Base-by-base conservation (phyloP, 2,797 vertebrate species). In the Poeciliopsis infans region DNA sequence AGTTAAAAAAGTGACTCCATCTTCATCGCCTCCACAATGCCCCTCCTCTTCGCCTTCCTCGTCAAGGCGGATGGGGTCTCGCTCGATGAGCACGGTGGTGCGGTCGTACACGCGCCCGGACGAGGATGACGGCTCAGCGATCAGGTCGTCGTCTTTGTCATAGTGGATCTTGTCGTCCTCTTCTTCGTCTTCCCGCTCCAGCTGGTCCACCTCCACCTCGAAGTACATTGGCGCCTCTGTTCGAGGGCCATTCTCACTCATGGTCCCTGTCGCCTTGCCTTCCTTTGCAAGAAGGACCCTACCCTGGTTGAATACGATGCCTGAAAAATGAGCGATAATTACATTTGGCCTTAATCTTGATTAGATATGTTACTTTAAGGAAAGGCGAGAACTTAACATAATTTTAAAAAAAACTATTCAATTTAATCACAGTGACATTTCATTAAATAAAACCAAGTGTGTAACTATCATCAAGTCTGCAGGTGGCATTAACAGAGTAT, bases 51-150 rank as follows among this genome's bases (percentile, higher is more conserved):
- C 96, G 0, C 98, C 98, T 69, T 99, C 98, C 61, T 98, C 98
- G 2, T 98, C 97, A 87, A 99, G 91, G 7, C 96, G 95, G 20
- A 97, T 96, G 43, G 97, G 97, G 93, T 99, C 98, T 88, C 98
- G 97, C 91, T 99, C 98, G 20, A 99, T 99, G 4, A 99, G 97
- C 76, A 99, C 98, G 0, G 98, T 99, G 8, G 98, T 99, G 89
- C 97, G 97, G 91, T 99, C 98, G 5, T 98, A 99, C 4, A 99
- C 95, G 0, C 96, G 97, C 80, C 96, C 95, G 4, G 97, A 96
- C 6, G 97, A 95, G 4, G 97, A 96, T 1, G 97, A 96, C 1
- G 97, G 96, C 23, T 96, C 95, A 13, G 96, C 92, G 68, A 97
- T 96, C 86, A 97, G 94, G 87, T 95, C 95, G 8, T 92, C 75